These are phyloP conservation scores for Criorhina ranunculi DNA, from an alignment of 2,888 invertebrate species.

Conservation along the genomic window DNA sequence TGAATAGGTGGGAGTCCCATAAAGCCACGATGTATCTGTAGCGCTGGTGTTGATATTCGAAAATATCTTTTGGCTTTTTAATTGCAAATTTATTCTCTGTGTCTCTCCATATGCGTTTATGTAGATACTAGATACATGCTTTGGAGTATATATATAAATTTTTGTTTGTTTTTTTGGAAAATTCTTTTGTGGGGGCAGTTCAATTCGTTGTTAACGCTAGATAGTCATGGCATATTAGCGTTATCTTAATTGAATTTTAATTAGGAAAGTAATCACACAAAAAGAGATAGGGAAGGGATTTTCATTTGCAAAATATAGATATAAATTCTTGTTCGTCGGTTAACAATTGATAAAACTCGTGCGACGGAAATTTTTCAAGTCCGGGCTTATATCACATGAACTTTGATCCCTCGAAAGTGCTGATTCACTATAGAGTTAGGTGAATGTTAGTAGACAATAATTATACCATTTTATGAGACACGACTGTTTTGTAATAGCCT, in stretches of 20 bases:
- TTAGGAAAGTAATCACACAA: slow-evolving; percentile 26
- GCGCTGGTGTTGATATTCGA: slow-evolving; percentile 4
- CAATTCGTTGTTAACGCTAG: slow-evolving; percentile 13
- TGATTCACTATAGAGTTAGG: no score
- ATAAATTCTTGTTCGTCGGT: not conserved
- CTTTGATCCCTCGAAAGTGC: not conserved
- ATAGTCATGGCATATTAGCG: slow-evolving; percentile 36
- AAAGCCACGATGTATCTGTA: not conserved
- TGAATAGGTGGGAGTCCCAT: not conserved
- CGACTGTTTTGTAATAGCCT: not conserved
- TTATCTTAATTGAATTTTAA: slow-evolving; percentile 69
- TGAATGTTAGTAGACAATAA: not conserved
- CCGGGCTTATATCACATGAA: not conserved
- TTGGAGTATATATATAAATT: not conserved
- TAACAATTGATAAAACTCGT: not conserved
- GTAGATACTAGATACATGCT: no score
- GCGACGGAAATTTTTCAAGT: not conserved
- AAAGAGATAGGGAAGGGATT: slow-evolving; percentile 29
- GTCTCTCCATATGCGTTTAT: not conserved
- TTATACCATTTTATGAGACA: not conserved
- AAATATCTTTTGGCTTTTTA: slow-evolving; percentile 24
- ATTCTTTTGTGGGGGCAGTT: slow-evolving; percentile 15
- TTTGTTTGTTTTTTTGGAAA: slow-evolving; percentile 10
- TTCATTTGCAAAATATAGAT: slow-evolving; percentile 2
- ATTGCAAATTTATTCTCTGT: slow-evolving; percentile 15